Evolutionary conservation across 37 sponge, comb jelly and placozoan species (phyloP), one percentile per base, ranked within the genome.

Genomic region (Geodia barretti): DNA sequence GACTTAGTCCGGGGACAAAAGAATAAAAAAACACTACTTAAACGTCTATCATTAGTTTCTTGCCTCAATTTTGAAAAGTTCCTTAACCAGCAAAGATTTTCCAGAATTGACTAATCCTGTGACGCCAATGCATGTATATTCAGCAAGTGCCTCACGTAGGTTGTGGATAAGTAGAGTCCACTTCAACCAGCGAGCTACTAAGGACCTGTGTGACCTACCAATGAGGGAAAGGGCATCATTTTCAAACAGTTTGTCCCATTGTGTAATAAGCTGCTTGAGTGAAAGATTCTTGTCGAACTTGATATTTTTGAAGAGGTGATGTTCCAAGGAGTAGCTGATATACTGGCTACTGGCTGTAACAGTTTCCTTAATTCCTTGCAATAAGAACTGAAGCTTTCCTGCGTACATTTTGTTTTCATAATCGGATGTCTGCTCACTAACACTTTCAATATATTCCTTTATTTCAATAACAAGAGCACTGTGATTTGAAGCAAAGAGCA

Each of bases 171-270:
- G 33, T 33, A 91, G 39, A 24, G 80, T 73, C 92, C 92, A 91
- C 4, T 82, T 82, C 19, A 91, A 64, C 92, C 92, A 91, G 36
- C 92, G 68, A 36, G 92, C 92, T 72, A 91, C 60, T 3, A 91
- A 66, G 38, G 83, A 60, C 14, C 79, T 78, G 69, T 83, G 77
- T 28, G 79, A 43, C 1, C 21, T 32, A 0, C 69, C 69, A 30
- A 91, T 79, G 4, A 85, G 72, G 28, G 79, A 79, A n/a, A 91
- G 84, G 64, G 83, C 74, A 40, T 86, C 77, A 31, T 62, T 68
- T 61, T 78, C 25, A 30, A 91, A 91, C 33, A 72, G 73, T 14
- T 40, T 64, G 40, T 78, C 79, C 91, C 91, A 91, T 7, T 81
- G 35, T 7, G 63, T 21, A 41, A 83, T 64, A 0, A 83, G 75